Evolutionary conservation across 2,888 invertebrate species (phyloP), one percentile per base, ranked within the genome.

Genomic region (Caenorhabditis sp.): DNA sequence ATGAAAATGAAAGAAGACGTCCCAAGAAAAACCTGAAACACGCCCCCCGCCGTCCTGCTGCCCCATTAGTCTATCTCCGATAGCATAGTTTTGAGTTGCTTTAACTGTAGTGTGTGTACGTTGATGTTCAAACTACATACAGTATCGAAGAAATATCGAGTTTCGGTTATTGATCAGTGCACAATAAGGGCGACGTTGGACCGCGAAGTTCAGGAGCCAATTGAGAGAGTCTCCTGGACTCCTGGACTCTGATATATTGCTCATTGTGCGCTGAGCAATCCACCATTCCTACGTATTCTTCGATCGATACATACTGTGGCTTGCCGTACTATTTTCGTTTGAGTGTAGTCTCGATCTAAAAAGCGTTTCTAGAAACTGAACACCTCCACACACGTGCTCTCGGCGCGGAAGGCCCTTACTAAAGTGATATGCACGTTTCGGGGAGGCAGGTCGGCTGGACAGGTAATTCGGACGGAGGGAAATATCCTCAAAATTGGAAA

Each of bases 391-490:
- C 81, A 81, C 58, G 38, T 69, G 56, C 82, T 82, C 41, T 82
- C 82, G 28, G 73, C 82, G 8, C 51, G 82, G 63, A 76, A 76
- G 31, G 35, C 47, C 3, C 28, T 82, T 5, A 66, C 77, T 22
- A 82, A 77, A 58, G 82, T 59, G 73, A 54, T 82, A 31, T 82
- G 82, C 63, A 64, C 72, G 24, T 77, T 82, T 26, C 24, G 54
- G 22, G 70, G 75, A n/a, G 41, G 47, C 5, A 16, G 38, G 14
- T 51, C 66, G 35, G 68, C 54, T 47, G 73, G 73, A 63, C 73
- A 77, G 75, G 75, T 70, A 75, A 74, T 47, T 58, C 7, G 6
- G 47, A 28, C 12, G 4, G 61, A 24, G 22, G 22, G 26, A 61
- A 38, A 38, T 2, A 2, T 44, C 59, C 14, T 24, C 12, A 54